Conservation (phyloP, 2,113 vertebrate species). For the Mungos mungo region DNA sequence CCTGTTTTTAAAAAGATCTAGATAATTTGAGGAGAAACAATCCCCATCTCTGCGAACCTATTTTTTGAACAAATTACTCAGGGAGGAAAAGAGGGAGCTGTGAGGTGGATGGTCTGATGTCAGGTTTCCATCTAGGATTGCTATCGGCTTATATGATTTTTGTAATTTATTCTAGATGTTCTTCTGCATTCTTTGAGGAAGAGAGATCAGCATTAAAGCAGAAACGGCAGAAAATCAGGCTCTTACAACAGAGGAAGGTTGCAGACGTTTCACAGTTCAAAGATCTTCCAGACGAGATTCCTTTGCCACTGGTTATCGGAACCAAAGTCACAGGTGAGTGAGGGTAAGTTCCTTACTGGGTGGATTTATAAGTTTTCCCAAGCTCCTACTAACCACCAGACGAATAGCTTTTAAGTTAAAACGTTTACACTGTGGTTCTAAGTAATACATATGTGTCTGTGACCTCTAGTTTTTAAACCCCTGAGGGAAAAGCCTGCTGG, state of each 20-base stretch:
- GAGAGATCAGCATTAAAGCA: conserved; percentile 95
- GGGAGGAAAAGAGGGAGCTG: not conserved
- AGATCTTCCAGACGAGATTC: conserved; percentile 99
- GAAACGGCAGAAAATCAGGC: conserved; percentile 97
- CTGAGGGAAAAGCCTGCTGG: not conserved
- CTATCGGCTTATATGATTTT: conserved; percentile 59
- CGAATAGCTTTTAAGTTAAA: conserved; percentile 22
- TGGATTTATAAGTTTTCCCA: conserved; percentile 25
- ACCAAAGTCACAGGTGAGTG: conserved; percentile 97
- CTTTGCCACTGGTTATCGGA: conserved; percentile 96
- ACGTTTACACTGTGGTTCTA: not conserved
- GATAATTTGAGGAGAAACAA: not conserved
- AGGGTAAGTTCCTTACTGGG: not conserved
- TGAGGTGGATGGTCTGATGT: not conserved
- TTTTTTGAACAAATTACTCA: not conserved
- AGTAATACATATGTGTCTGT: not conserved
- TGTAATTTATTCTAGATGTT: conserved; percentile 89
- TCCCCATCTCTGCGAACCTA: not conserved
- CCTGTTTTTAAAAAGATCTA: not conserved
- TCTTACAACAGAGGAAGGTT: conserved; percentile 96
- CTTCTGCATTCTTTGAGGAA: conserved; percentile 97
- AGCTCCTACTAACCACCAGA: not conserved
- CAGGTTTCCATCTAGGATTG: conserved; percentile 6
- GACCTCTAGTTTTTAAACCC: not conserved
- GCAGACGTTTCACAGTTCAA: conserved; percentile 97